A percentile compares a stretch with the other conserved stretches of the same genome.
These are phyloP conservation scores for Phyllotis vaccarum DNA, from an alignment of 2,797 vertebrate genomes.

Conservation along the genomic window DNA sequence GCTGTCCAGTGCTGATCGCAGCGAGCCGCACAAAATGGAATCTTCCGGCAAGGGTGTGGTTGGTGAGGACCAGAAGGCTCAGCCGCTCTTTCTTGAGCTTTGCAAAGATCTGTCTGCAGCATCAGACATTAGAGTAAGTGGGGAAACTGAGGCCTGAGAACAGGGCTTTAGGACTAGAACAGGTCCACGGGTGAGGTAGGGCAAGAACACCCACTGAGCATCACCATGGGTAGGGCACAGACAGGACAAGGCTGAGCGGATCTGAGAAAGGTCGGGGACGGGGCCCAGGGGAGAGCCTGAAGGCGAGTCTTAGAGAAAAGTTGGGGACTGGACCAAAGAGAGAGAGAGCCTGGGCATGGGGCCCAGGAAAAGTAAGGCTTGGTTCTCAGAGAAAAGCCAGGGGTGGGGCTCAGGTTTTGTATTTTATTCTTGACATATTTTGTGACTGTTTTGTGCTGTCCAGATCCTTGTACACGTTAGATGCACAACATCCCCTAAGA, in stretches of 20 bases:
- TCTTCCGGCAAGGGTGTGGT: accelerated
- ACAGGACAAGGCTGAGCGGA: background rate
- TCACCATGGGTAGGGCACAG: no score
- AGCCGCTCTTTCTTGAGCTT: background rate
- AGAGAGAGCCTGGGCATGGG: accelerated
- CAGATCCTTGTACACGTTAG: background rate
- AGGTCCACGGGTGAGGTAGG: background rate
- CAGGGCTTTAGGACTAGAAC: background rate
- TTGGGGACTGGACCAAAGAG: background rate
- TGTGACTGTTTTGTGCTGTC: background rate
- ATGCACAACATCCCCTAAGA: background rate
- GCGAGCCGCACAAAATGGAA: accelerated
- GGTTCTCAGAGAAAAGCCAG: no score
- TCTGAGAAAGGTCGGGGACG: background rate
- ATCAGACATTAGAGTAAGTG: background rate
- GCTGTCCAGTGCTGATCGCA: slow-evolving; percentile 56
- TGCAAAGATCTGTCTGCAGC: no score
- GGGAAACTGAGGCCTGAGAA: background rate
- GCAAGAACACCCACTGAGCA: background rate
- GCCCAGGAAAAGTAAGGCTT: background rate
- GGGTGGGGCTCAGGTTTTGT: background rate
- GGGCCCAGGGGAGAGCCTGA: background rate
- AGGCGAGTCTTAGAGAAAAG: background rate
- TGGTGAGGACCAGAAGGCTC: background rate
- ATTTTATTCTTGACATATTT: background rate